Percentiles rank a stretch among this genome's conserved stretches.
Evolutionary conservation across 2,888 invertebrate species (phyloP).

Genomic region (Lepidocyrtinus sp.): DNA sequence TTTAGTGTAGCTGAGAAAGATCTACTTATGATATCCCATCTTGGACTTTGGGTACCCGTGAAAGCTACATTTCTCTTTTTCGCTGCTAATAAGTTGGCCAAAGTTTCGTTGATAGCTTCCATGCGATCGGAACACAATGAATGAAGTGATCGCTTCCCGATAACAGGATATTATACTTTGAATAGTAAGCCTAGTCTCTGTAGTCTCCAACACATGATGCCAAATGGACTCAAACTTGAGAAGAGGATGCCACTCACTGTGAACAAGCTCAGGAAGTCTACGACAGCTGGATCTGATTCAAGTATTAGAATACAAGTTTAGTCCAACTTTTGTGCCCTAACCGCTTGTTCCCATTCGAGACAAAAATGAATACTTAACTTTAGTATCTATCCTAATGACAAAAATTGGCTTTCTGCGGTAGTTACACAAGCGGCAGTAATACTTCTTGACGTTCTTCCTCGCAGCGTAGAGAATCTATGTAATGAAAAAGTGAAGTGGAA

Average conservation of each 20-base stretch:
- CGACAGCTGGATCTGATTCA: neutral
- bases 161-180: neutral
- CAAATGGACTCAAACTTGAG: slow-evolving; percentile 12
- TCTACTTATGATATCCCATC: too few species aligned
- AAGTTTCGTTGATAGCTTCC: too few species aligned
- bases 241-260: neutral
- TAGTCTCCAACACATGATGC: neutral
- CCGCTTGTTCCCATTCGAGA: too few species aligned
- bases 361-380: too few species aligned
- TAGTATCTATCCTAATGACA: slow-evolving; percentile 6
- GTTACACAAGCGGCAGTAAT: slow-evolving; percentile 27
- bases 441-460: slow-evolving; percentile 29
- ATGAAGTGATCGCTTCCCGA: neutral
- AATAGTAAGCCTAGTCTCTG: neutral
- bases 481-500: slow-evolving; percentile 40
- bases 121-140: too few species aligned
- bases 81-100: too few species aligned
- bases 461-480: neutral
- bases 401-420: neutral
- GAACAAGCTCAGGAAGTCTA: neutral
- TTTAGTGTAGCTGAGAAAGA: too few species aligned
- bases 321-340: too few species aligned
- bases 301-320: too few species aligned
- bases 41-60: too few species aligned
- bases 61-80: too few species aligned